A percentile compares a stretch with the other conserved stretches of the same genome.
phyloP scores from a whole-genome alignment of 2,888 invertebrate genomes.

The Pyrochroa serraticornis region DNA sequence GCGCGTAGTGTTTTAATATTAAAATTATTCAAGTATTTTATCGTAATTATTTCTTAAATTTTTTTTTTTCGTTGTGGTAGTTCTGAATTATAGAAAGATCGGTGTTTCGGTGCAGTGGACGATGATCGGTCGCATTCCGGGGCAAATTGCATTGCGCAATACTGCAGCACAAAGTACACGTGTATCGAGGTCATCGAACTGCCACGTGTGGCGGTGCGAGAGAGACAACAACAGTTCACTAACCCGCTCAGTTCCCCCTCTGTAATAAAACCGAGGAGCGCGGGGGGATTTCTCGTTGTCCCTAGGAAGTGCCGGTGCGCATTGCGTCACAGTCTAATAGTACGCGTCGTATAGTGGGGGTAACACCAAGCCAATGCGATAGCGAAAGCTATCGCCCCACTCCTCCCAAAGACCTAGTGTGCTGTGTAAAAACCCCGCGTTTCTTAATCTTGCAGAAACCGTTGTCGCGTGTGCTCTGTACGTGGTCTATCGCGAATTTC shows the following conservation, averaged over 20 bases:
- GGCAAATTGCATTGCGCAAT: constrained; percentile 45
- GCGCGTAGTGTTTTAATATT: no score
- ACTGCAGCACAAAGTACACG: constrained; percentile 44
- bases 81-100: not conserved
- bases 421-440: constrained; percentile 39
- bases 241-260: constrained; percentile 20
- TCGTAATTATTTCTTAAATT: not conserved
- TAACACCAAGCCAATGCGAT: constrained; percentile 39
- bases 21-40: not conserved
- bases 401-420: constrained; percentile 36
- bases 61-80: not conserved
- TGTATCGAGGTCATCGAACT: constrained; percentile 50
- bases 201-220: constrained; percentile 48
- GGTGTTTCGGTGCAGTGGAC: not conserved
- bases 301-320: constrained; percentile 42
- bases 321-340: constrained; percentile 48
- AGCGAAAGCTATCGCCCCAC: constrained; percentile 34
- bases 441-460: constrained; percentile 53
- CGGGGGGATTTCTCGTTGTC: constrained; percentile 27
- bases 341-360: constrained; percentile 38
- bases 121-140: constrained; percentile 35
- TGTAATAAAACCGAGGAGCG: constrained; percentile 7
- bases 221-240: constrained; percentile 38
- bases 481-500: constrained; percentile 9
- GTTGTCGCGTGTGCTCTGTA: constrained; percentile 58